These are phyloP conservation scores for Cerceris rybyensis DNA, from an alignment of 2,888 invertebrate genomes.

Conservation along the genomic window DNA sequence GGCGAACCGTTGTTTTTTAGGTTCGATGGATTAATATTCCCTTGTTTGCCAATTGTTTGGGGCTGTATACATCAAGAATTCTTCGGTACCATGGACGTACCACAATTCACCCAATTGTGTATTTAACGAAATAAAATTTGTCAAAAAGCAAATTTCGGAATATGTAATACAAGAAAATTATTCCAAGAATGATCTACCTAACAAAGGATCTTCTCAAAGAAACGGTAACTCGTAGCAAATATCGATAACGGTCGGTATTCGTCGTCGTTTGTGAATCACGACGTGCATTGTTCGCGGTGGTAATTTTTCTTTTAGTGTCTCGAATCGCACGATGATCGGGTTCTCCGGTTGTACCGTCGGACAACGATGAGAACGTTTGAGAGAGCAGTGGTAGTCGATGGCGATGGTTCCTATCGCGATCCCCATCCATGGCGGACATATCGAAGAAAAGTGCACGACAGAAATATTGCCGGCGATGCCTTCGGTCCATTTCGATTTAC, in stretches of 20 bases:
- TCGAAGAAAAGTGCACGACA: constrained; percentile 39
- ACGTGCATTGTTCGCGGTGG: constrained; percentile 18
- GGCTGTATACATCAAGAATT: no score
- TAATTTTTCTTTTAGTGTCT: constrained; percentile 26
- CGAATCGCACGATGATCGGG: constrained; percentile 19
- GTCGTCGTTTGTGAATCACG: constrained; percentile 41
- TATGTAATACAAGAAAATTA: no score
- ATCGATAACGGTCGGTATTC: constrained; percentile 31
- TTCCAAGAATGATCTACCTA: no score
- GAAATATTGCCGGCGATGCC: constrained; percentile 33
- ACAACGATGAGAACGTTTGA: constrained; percentile 10
- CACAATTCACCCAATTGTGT: no score
- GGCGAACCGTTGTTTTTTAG: no score
- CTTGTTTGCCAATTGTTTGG: no score
- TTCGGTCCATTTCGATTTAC: constrained; percentile 34
- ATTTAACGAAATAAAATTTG: no score
- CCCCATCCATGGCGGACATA: constrained; percentile 28
- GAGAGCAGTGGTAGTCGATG: constrained; percentile 16
- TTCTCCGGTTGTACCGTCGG: constrained; percentile 13
- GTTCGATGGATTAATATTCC: no score
- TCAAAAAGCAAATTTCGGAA: no score
- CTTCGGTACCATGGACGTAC: no score
- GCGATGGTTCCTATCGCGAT: constrained; percentile 19
- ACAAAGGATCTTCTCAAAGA: constrained; percentile 9
- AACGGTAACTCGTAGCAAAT: constrained; percentile 42